phyloP scores from a whole-genome alignment of 2,113 vertebrate genomes.

The Perognathus longimembris region DNA sequence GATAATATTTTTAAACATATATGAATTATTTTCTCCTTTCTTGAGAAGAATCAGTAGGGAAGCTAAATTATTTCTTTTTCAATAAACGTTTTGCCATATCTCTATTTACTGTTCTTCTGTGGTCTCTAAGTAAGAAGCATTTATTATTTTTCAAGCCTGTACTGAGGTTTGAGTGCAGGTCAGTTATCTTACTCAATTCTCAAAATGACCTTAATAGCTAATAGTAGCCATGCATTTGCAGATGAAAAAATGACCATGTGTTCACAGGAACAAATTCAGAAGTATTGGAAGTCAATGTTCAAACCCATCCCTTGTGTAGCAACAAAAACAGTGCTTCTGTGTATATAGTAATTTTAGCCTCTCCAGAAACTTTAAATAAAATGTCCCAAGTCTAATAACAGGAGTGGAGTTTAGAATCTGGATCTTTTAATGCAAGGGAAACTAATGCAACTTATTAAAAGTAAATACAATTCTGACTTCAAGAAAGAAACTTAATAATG shows the following conservation, averaged over 20 bases:
- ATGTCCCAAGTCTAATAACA: neutral
- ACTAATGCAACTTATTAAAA: neutral
- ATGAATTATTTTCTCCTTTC: neutral
- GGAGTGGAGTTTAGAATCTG: neutral
- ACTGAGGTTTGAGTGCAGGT: neutral
- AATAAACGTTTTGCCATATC: neutral
- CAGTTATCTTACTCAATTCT: neutral
- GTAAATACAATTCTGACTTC: neutral
- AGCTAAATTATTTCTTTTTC: conserved; percentile 38
- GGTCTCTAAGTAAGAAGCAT: neutral
- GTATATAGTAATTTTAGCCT: neutral
- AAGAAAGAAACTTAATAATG: neutral
- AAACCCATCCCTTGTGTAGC: neutral
- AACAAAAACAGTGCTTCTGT: neutral
- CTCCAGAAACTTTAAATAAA: conserved; percentile 11
- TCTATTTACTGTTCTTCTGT: neutral
- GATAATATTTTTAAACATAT: neutral
- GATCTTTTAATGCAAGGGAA: conserved; percentile 12
- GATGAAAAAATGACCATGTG: conserved; percentile 6
- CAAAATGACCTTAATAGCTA: neutral
- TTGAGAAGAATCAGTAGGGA: conserved; percentile 19
- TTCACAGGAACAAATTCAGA: neutral
- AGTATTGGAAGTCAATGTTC: neutral
- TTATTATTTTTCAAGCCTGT: neutral
- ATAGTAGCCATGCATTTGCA: neutral